Base-by-base conservation (phyloP, 2,113 vertebrate species). In the Tychaedon coryphoeus region DNA sequence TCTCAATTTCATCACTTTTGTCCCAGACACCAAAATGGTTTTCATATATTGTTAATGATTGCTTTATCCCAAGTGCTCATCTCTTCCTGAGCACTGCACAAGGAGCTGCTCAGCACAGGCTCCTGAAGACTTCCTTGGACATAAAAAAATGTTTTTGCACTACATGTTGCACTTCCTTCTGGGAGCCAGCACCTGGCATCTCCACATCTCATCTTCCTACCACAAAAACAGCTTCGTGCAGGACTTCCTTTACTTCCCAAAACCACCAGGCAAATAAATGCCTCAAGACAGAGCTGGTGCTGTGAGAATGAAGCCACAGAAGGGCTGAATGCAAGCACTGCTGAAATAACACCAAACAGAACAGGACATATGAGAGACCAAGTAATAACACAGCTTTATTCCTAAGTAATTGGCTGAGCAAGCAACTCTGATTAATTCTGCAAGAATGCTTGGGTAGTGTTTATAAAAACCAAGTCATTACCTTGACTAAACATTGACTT, bases 401-500 rank as follows among this genome's bases (percentile, higher is more conserved):
- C 81, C 85, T 70, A 87, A 92, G 83, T 93, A 94, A 88, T 24
- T 90, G 92, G 53, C 91, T 95, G 75, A 95, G 86, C 85, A 94
- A 90, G 84, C 57, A 96, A 75, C 62, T 60, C 87, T 82, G 93
- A 93, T 95, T 95, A 95, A 95, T 91, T 95, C 96, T 86, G 34
- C 83, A 85, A 92, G 70, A 93, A 89, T 69, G 77, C 84, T 72
- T 57, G 58, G 80, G 51, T 48, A 92, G 81, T 72, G 58, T 95
- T 95, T 96, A 85, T 79, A 93, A 94, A 96, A 94, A 56, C 12
- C 85, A 95, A 95, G 92, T 91, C 88, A 96, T 96, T 96, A 96
- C 85, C 95, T 94, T 97, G 92, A 85, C 93, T 83, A 94, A 95
- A 95, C 75, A 95, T 86, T 96, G 95, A 93, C 91, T 96, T 86